Evolutionary conservation across 1,140 invertebrate species (phyloP), one percentile per base, ranked within the genome.

Genomic region (Pogonomyrmex barbatus): DNA sequence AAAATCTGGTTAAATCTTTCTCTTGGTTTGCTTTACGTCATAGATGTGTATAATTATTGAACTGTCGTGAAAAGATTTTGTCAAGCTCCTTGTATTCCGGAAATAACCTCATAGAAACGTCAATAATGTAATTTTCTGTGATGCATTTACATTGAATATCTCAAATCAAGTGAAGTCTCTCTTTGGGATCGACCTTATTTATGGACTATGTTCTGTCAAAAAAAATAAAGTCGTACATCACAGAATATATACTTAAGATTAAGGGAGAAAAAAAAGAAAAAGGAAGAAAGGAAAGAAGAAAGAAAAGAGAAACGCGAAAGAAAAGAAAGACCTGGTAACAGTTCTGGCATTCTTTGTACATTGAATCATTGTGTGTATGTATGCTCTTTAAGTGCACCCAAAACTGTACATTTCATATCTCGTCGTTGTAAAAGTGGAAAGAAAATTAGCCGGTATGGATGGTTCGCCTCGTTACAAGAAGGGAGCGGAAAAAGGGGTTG

Each of bases 311-410:
- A 50, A 63, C 45, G 10, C 8, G 30, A 68, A 86, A 83, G 68
- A 60, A 82, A 73, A 17, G 54, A 83, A 83, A 73, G 68, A 83
- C 45, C 68, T 83, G 79, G 79, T 83, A 83, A 83, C 79, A 83
- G 79, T 83, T 83, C 79, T 75, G 68, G 79, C 68, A 83, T 83
- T 83, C 54, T 83, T 83, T 83, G 79, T 83, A 83, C 79, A 83
- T 83, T 83, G 30, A 75, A 83, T 83, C 54, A 17, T 73, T 42
- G 54, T 81, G 12, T 81, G 39, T 78, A 79, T 68, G 56, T 78
- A 79, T 68, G 17, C n/a, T 68, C 14, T 73, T 42, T 83, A 83
- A 83, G 42, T 56, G 54, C 52, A 75, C 30, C 54, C 45, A 73
- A 86, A 52, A 70, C 62, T 24, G 12, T 73, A 54, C 30, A 47